Conservation (phyloP, 2,888 invertebrate species). For the Merodon equestris region DNA sequence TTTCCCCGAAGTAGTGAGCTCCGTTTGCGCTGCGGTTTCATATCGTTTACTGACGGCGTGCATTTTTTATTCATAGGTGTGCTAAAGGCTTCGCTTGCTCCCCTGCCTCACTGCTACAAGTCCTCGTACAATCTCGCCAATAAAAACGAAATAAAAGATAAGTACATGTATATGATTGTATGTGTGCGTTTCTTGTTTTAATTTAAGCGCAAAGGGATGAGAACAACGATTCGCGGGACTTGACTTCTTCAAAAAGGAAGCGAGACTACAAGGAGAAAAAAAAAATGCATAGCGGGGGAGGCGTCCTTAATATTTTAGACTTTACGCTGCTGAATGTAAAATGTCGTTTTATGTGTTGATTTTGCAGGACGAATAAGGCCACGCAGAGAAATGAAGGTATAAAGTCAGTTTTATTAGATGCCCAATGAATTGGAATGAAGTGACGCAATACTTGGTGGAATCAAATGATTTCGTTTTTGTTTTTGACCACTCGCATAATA, state of each 20-base stretch:
- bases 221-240: constrained; percentile 28
- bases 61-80: constrained; percentile 61
- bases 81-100: constrained; percentile 37
- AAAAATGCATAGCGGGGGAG: constrained; percentile 7
- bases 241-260: not conserved
- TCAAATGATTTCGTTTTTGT: too few relatives aligned
- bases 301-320: constrained; percentile 46
- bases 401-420: constrained; percentile 37
- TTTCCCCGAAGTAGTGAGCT: not conserved
- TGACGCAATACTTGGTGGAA: constrained; percentile 20
- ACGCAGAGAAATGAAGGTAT: not conserved
- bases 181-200: constrained; percentile 35
- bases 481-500: too few relatives aligned
- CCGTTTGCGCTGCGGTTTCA: constrained; percentile 29
- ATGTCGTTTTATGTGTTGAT: constrained; percentile 41
- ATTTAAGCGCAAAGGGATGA: constrained; percentile 30
- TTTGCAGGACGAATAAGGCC: constrained; percentile 13
- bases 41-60: constrained; percentile 52
- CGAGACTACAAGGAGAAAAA: not conserved
- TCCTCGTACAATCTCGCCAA: not conserved
- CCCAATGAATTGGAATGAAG: constrained; percentile 44
- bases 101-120: not conserved
- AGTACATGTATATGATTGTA: not conserved
- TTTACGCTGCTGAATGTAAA: constrained; percentile 35
- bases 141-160: constrained; percentile 19